Evolutionary conservation across 2,888 invertebrate genomes (phyloP), one percentile per base, ranked within the genome.

Genomic region (Archips xylosteana): DNA sequence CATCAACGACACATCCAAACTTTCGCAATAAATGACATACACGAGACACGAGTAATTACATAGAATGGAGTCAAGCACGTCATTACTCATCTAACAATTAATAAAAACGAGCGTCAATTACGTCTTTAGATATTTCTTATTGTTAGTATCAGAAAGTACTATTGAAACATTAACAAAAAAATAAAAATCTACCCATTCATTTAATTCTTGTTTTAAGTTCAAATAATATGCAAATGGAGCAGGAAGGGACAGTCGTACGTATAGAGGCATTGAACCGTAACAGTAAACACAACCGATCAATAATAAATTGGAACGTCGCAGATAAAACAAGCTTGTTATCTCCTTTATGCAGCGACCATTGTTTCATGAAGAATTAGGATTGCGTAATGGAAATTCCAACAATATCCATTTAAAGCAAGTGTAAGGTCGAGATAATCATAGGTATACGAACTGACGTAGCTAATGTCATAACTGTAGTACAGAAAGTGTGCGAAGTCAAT

Each of bases 251-350:
- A 69, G 64, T 36, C 63, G 66, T 67, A 59, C 15, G 36, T 69
- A 49, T 59, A 69, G 69, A 59, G 65, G 62, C 71, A 67, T 71
- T 75, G 74, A 74, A 75, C 74, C 64, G 54, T 70, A 75, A 69
- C 69, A 75, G 73, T 77, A 74, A 76, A 76, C 71, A 73, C 63
- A 69, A 71, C 70, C 69, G 49, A 71, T 76, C 72, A 77, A 76
- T 75, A 70, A 70, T 70, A 70, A 75, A 76, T 73, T 71, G 70
- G 73, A 73, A 65, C 69, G 66, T 39, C 42, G 61, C 36, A 75
- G 75, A 73, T 77, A 76, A 74, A 60, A 66, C 66, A 59, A 32
- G 70, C 60, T 64, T 65, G 76, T 76, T 77, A 77, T 76, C 73
- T 75, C 39, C 54, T 62, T 75, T 76, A 75, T 75, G 75, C 72